These are phyloP conservation scores for Reticulitermes lucifugus DNA, from an alignment of 2,888 invertebrate genomes.

Conservation along the genomic window DNA sequence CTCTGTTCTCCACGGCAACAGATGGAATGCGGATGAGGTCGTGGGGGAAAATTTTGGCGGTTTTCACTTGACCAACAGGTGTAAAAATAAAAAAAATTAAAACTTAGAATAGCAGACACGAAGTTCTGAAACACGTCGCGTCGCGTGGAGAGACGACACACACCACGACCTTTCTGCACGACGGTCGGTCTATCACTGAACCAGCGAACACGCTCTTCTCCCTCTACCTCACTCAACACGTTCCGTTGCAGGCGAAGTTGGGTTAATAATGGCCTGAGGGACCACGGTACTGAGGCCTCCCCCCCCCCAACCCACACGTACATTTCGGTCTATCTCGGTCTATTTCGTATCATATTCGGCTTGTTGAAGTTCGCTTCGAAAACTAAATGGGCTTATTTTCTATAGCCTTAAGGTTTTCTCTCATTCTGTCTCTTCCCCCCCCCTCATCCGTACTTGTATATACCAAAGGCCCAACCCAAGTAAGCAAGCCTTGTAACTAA, in stretches of 20 bases:
- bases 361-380: constrained; percentile 35
- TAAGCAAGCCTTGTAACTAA: constrained; percentile 11
- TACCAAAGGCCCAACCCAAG: constrained; percentile 31
- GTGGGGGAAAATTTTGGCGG: constrained; percentile 60
- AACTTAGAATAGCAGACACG: neutral
- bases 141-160: neutral
- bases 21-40: constrained; percentile 57
- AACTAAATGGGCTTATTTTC: constrained; percentile 34
- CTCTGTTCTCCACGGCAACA: constrained; percentile 60
- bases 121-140: neutral
- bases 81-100: constrained; percentile 5
- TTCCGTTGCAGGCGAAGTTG: constrained; percentile 43
- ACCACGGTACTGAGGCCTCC: constrained; percentile 19
- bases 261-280: constrained; percentile 46
- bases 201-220: neutral
- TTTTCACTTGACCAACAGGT: constrained; percentile 38
- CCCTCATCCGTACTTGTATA: neutral
- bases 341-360: constrained; percentile 36
- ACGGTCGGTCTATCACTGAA: constrained; percentile 2
- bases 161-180: neutral
- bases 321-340: constrained; percentile 30
- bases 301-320: neutral
- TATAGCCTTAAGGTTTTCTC: constrained; percentile 28
- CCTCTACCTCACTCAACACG: constrained; percentile 36
- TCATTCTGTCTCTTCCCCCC: neutral